Evolutionary conservation across 1,140 invertebrate genomes (phyloP).

Genomic region (Bombus superbus): DNA sequence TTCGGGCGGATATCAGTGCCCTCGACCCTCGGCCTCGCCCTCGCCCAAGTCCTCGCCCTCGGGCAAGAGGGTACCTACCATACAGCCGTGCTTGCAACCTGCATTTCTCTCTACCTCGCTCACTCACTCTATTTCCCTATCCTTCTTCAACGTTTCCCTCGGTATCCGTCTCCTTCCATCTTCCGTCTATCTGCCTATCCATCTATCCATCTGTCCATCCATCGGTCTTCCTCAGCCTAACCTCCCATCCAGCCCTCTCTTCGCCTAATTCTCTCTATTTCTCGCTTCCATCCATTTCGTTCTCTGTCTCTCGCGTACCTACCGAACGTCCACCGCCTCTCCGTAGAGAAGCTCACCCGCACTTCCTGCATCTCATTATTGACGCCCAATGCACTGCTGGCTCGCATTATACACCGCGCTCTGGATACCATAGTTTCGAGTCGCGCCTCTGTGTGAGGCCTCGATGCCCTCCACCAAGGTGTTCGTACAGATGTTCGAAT

Average conservation of each 20-base stretch:
- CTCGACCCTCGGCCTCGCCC: constrained; percentile 72
- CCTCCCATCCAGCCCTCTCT: background rate
- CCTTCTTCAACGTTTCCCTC: background rate
- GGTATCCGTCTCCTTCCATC: background rate
- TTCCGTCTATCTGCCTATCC: constrained; percentile 31
- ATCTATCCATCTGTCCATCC: constrained; percentile 21
- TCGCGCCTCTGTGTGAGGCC: constrained; percentile 8
- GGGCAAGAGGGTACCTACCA: constrained; percentile 57
- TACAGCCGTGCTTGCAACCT: constrained; percentile 48
- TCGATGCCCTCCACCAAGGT: constrained; percentile 14
- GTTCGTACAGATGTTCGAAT: constrained; percentile 29
- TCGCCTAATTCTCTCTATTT: constrained; percentile 46
- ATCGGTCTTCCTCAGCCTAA: constrained; percentile 39
- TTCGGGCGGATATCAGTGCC: constrained; percentile 79
- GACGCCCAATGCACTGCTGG: constrained; percentile 75
- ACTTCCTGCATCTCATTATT: constrained; percentile 81
- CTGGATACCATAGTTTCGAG: constrained; percentile 53
- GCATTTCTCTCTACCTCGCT: constrained; percentile 38
- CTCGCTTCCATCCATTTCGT: constrained; percentile 20
- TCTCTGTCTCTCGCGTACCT: background rate
- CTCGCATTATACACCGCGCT: constrained; percentile 70
- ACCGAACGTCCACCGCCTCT: background rate
- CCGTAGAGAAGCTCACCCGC: constrained; percentile 58
- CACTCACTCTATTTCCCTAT: background rate
- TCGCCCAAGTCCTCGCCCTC: constrained; percentile 50